Evolutionary conservation across 2,797 vertebrate genomes (phyloP), one percentile per base, ranked within the genome.

Genomic region (Emys orbicularis): DNA sequence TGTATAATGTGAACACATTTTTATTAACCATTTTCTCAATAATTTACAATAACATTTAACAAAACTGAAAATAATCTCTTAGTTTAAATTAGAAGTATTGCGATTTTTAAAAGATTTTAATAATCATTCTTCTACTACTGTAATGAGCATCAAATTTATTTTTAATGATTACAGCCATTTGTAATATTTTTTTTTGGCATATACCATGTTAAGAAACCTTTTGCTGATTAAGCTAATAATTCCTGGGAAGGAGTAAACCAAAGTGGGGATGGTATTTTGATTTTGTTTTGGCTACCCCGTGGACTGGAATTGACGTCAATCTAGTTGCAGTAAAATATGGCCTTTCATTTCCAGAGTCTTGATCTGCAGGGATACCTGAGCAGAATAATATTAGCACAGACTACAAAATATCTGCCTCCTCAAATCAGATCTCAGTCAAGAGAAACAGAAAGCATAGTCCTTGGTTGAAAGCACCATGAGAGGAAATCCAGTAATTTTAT

Each of bases 341-440:
- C 57, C 91, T 96, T 97, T 94, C n/a, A 52, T 95, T 97, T 97
- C 91, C 77, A 23, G 5, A 93, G 86, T 59, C 29, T 82, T 91
- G 61, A 92, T 84, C 95, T 95, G 81, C 90, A 96, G 88, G 76
- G 79, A 79, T 79, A 96, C 79, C 96, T 97, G 95, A 97, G 83
- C 61, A 89, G 96, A 97, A 95, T 95, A 97, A 68, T 34, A 85
- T 61, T 94, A 90, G 87, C 65, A 57, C 41, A 76, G 57, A 84
- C 86, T 84, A 65, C 19, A 54, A 34, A 23, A 81, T 61, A 27
- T 90, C 79, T 77, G 12, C 56, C 44, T 92, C 18, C 56, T n/a
- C 37, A 15, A 56, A 87, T 16, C 87, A 34, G 13, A 18, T 6
- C 57, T 81, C 77, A 16, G 31, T 83, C 57, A 4, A 93, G 81